Base-by-base conservation (phyloP, 1,140 invertebrate species). In the Drosophila melanica region DNA sequence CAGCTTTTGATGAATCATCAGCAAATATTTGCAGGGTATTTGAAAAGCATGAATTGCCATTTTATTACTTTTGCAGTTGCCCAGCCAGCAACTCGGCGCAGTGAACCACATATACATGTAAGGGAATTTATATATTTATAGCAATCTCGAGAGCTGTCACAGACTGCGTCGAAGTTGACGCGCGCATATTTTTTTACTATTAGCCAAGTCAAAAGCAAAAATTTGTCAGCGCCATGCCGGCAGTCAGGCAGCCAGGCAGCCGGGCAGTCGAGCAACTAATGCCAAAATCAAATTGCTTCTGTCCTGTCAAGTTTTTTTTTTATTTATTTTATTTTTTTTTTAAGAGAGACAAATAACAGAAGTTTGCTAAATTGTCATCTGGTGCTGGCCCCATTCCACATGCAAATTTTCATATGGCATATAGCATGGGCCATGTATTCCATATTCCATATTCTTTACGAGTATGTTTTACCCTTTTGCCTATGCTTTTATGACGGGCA, bases 111-210 rank as follows among this genome's bases (percentile, higher is more conserved):
- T 53, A 59, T 57, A 67, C 33, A 59, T 75, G 42, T 51, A 55
- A 47, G 60, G 47, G 48, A 47, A 68, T 53, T 66, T 87, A 87
- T 77, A 74, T 77, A 87, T 87, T 87, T 84, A 87, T 87, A 57
- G 73, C 79, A 82, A 87, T 87, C 84, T 87, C 50, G 68, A 87
- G 65, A 62, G 82, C 72, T 87, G 82, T 87, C 84, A 89, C 72
- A 79, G 75, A 48, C 68, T 65, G 67, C 55, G 41, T 63, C 60
- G 57, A 79, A 76, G 62, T 79, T 77, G 68, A 87, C 41, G 77
- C 71, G 53, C 57, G 53, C 71, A 76, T 76, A 75, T 87, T 86
- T 89, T 27, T 79, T 73, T 81, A 87, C 75, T 81, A 87, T 87
- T 87, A 87, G 79, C 75, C 79, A 44, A 63, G 51, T 77, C 75